Conservation (phyloP, 2,797 vertebrate species). For the Trachops cirrhosus region DNA sequence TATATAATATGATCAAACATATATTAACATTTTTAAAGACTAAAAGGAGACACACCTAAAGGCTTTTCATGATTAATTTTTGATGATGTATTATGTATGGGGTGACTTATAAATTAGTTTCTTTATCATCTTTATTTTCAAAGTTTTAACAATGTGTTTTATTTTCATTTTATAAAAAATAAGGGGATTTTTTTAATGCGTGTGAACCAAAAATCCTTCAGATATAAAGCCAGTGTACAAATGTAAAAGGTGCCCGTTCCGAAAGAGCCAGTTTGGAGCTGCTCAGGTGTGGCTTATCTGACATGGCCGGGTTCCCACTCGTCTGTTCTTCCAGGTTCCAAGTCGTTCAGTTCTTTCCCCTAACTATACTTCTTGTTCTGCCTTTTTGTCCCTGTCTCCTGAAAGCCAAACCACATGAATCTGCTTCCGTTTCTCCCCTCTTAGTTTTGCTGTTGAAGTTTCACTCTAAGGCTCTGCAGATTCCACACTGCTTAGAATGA, state of each 20-base stretch:
- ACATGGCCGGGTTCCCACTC: neutral
- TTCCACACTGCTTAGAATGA: slow-evolving; percentile 66
- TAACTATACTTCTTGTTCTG: neutral
- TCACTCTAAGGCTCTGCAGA: slow-evolving; percentile 49
- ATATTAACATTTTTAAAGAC: neutral
- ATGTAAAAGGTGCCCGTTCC: neutral
- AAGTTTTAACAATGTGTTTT: neutral
- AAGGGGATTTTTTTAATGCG: neutral
- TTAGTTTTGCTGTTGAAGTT: slow-evolving; percentile 53
- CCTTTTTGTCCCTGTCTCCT: neutral
- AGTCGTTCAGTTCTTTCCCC: slow-evolving; percentile 9
- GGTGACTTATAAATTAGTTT: neutral
- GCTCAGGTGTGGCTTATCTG: neutral
- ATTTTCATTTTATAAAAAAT: neutral
- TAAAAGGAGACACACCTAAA: neutral
- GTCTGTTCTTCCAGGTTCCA: neutral
- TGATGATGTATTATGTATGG: neutral
- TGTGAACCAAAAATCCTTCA: neutral
- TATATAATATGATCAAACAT: neutral
- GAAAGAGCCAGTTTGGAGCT: neutral
- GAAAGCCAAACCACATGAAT: slow-evolving; percentile 13
- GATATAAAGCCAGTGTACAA: neutral
- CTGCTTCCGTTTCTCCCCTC: slow-evolving; percentile 57
- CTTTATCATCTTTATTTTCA: slow-evolving; percentile 20
- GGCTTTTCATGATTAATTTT: neutral